Evolutionary conservation across 2,888 invertebrate genomes (phyloP).

Genomic region (Camptogramma bilineatum): DNA sequence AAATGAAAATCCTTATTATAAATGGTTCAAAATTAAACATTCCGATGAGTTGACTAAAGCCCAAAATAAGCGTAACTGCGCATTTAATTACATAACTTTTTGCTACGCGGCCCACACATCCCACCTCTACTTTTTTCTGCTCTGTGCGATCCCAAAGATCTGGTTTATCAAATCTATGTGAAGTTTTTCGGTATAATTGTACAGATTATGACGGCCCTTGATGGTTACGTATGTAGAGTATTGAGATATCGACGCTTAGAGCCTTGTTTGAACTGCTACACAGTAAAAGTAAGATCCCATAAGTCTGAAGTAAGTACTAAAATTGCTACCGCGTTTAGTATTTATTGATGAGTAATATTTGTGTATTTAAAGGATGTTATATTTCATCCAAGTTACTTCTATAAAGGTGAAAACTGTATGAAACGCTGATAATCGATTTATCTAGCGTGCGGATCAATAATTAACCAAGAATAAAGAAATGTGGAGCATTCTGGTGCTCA

Average conservation of each 20-base stretch:
- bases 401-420: background rate
- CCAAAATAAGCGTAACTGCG: background rate
- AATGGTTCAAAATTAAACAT: too few species aligned
- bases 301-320: conserved; percentile 14
- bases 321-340: conserved; percentile 5
- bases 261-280: conserved; percentile 17
- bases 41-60: background rate
- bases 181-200: conserved; percentile 7
- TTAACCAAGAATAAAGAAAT: background rate
- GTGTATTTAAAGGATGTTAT: background rate
- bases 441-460: background rate
- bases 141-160: conserved; percentile 3
- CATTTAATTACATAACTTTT: background rate
- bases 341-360: conserved; percentile 5
- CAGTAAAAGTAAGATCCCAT: background rate
- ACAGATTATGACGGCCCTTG: conserved; percentile 2
- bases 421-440: background rate
- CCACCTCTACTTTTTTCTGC: background rate
- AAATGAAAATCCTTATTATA: too few species aligned
- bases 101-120: background rate
- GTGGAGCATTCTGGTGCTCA: background rate
- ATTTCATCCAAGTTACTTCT: conserved; percentile 1
- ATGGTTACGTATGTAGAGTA: background rate
- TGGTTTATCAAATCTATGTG: background rate
- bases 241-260: conserved; percentile 20